Conservation (phyloP, 2,113 vertebrate genomes). For the Mirza zaza region DNA sequence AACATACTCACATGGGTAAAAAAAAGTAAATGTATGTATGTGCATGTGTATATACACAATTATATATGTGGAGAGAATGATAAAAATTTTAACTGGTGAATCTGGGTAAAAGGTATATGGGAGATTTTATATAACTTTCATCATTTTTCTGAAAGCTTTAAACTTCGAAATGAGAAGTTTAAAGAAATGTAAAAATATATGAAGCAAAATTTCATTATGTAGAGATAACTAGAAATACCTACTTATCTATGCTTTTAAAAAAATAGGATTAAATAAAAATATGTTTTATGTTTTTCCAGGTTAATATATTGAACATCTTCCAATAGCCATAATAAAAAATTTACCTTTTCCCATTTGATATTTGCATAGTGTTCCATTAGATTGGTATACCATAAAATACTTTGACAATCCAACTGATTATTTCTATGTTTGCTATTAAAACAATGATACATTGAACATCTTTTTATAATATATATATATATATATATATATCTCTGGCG, state of each 20-base stretch:
- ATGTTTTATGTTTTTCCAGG: not conserved
- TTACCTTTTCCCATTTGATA: not conserved
- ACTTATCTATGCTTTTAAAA: not conserved
- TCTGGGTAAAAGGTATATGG: not conserved
- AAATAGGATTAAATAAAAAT: not conserved
- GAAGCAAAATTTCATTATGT: not conserved
- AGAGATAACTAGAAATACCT: not conserved
- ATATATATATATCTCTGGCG: not conserved
- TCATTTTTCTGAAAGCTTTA: not conserved
- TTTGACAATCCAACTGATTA: not conserved
- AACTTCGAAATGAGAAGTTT: slow-evolving; percentile 21
- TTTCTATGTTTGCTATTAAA: not conserved
- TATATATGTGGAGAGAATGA: not conserved
- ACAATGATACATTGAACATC: not conserved
- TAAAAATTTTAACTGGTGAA: not conserved
- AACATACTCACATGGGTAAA: not conserved
- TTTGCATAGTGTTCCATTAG: not conserved
- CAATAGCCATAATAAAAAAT: not conserved
- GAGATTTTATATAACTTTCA: not conserved
- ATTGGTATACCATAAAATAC: not conserved
- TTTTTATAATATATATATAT: not conserved
- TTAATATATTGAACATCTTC: not conserved
- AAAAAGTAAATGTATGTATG: not conserved
- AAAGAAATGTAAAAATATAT: not conserved
- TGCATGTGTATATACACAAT: not conserved